Conservation (phyloP, 2,888 invertebrate genomes). For the Apamea anceps region DNA sequence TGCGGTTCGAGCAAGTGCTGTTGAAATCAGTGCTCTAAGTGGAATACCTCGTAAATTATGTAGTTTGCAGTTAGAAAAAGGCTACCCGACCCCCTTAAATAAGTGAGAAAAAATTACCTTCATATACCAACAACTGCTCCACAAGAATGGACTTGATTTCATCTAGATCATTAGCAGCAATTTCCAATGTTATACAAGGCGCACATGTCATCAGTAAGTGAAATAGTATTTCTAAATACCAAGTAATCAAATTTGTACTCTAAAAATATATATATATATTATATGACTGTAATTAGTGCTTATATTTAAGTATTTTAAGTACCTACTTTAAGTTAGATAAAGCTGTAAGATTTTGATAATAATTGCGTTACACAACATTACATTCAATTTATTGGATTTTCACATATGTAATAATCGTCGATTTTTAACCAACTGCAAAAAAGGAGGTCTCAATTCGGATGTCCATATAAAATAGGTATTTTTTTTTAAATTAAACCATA, state of each 20-base stretch:
- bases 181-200: neutral
- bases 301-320: no score
- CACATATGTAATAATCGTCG: neutral
- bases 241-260: neutral
- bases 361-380: neutral
- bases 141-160: slow-evolving; percentile 5
- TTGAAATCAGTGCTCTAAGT: no score
- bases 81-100: neutral
- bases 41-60: no score
- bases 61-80: no score
- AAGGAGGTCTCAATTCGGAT: no score
- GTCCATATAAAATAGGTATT: no score
- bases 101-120: neutral
- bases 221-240: neutral
- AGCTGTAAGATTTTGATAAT: neutral
- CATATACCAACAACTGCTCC: neutral
- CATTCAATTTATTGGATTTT: neutral
- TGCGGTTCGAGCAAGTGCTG: no score
- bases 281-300: neutral
- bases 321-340: neutral
- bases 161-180: neutral
- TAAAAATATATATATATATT: neutral
- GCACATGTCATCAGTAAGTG: slow-evolving; percentile 5
- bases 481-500: no score
- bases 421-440: neutral